Evolutionary conservation across 1,140 invertebrate genomes (phyloP).

Genomic region (Chionoecetes opilio): DNA sequence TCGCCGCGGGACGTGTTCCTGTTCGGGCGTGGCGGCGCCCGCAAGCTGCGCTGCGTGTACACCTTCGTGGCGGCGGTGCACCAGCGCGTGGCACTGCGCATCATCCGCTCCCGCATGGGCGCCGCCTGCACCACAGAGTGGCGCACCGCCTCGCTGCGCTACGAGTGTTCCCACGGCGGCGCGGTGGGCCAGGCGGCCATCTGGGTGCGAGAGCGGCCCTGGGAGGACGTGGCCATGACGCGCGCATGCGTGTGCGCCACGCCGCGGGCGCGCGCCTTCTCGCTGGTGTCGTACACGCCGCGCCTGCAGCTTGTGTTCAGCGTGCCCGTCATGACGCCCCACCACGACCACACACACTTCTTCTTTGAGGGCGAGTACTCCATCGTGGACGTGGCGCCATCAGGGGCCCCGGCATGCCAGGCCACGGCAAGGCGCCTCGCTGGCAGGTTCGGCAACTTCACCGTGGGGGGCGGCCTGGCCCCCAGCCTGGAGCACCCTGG

Average conservation of each 20-base stretch:
- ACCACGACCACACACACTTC: constrained; percentile 79
- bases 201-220: constrained; percentile 77
- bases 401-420: constrained; percentile 29
- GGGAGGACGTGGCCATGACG: constrained; percentile 73
- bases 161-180: constrained; percentile 78
- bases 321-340: constrained; percentile 78
- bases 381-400: constrained; percentile 63
- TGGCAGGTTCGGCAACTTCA: constrained; percentile 77
- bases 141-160: constrained; percentile 67
- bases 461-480: constrained; percentile 58
- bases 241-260: constrained; percentile 79
- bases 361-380: constrained; percentile 80
- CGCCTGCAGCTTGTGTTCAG: constrained; percentile 72
- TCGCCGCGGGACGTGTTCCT: constrained; percentile 92
- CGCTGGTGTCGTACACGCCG: constrained; percentile 75
- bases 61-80: constrained; percentile 89
- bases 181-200: constrained; percentile 65
- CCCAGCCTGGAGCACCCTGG: constrained; percentile 34
- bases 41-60: constrained; percentile 90
- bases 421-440: constrained; percentile 2
- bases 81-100: constrained; percentile 84
- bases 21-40: constrained; percentile 90
- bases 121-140: constrained; percentile 72
- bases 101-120: constrained; percentile 74
- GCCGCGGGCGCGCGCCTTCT: constrained; percentile 68